Percentiles rank a stretch among this genome's conserved stretches.
phyloP scores from a whole-genome alignment of 2,888 invertebrate genomes.

The Torymus aiolomorphi region DNA sequence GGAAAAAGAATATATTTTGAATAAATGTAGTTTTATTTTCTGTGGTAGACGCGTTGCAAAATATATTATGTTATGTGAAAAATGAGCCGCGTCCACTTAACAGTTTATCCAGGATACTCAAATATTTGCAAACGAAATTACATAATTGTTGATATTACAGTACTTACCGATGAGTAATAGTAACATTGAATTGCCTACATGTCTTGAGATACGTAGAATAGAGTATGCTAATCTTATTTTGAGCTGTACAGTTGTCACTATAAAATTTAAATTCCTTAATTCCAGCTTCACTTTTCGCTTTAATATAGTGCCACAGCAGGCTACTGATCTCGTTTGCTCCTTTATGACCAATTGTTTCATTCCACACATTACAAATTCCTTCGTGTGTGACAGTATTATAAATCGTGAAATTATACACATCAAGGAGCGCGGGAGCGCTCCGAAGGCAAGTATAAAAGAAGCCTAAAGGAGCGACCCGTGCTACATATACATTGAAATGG shows the following conservation, averaged over 20 bases:
- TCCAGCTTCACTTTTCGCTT: not conserved
- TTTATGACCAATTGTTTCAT: not conserved
- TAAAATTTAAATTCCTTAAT: not conserved
- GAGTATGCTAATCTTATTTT: slow-evolving; percentile 2
- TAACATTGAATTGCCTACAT: not conserved
- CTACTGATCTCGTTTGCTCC: slow-evolving; percentile 6
- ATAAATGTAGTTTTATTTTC: no score
- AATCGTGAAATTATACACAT: slow-evolving; percentile 3
- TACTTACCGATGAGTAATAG: not conserved
- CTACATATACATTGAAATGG: no score
- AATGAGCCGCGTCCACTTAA: no score
- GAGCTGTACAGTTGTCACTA: slow-evolving; percentile 1
- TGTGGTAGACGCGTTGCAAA: no score
- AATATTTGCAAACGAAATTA: no score
- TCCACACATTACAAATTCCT: not conserved
- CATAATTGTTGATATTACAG: not conserved
- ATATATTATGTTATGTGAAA: no score
- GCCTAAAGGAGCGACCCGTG: no score
- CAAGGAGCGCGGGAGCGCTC: no score
- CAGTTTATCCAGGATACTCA: no score
- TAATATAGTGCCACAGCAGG: not conserved
- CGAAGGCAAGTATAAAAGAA: no score
- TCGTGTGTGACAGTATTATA: not conserved
- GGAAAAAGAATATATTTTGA: no score
- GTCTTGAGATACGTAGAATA: not conserved